phyloP scores from a whole-genome alignment of 2,888 invertebrate genomes.

The Platynereis dumerilii region DNA sequence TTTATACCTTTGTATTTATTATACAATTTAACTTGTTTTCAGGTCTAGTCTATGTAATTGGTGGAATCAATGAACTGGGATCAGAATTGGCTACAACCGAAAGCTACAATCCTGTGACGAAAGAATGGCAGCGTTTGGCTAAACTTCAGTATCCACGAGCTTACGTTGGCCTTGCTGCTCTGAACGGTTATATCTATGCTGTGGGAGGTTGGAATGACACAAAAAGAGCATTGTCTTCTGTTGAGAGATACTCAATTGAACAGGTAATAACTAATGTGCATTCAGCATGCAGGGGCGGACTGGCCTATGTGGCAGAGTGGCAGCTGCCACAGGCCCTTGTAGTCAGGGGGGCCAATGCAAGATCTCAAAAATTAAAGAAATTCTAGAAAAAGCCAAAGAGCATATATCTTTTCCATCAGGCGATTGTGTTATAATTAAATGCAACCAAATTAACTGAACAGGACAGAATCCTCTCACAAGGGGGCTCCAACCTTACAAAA shows the following conservation, averaged over 20 bases:
- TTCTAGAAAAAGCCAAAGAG: no score
- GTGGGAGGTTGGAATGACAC: conserved; percentile 87
- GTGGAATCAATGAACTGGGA: conserved; percentile 70
- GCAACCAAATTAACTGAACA: no score
- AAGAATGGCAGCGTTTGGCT: conserved; percentile 69
- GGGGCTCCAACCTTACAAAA: no score
- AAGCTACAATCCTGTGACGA: conserved; percentile 57
- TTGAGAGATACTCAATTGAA: conserved; percentile 83
- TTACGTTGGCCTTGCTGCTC: conserved; percentile 87
- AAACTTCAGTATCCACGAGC: conserved; percentile 75
- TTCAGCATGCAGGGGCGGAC: no score
- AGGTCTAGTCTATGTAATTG: conserved; percentile 88
- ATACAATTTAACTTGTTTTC: conserved; percentile 43
- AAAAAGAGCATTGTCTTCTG: conserved; percentile 78
- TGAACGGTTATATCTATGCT: conserved; percentile 79
- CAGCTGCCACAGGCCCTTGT: no score
- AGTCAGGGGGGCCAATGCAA: no score
- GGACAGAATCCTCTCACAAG: no score
- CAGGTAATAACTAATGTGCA: conserved; percentile 73
- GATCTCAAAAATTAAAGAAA: no score
- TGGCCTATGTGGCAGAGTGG: no score
- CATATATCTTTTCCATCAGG: no score
- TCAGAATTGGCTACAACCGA: conserved; percentile 50
- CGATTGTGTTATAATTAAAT: no score
- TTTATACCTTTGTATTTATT: no score